phyloP scores from a whole-genome alignment of 1,140 invertebrate genomes.

The Zaprionus davidi region DNA sequence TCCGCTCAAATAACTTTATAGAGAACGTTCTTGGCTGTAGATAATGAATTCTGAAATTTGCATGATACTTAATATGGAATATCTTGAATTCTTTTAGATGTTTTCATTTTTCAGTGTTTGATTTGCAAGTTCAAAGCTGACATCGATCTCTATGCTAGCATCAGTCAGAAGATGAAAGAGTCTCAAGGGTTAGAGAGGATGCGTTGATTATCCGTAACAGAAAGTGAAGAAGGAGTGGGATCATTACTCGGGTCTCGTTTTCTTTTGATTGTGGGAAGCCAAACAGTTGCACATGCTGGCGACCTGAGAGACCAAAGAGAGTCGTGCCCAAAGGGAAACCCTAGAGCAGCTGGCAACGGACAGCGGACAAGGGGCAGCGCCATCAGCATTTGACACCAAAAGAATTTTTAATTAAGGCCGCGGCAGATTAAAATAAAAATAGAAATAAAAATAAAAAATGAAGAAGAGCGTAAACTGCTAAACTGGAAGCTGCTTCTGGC shows the following conservation, averaged over 20 bases:
- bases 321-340: conserved; percentile 33
- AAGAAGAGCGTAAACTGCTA: conserved; percentile 9
- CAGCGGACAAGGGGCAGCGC: conserved; percentile 14
- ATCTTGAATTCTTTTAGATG: too few relatives aligned
- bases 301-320: conserved; percentile 6
- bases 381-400: conserved; percentile 66
- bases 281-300: conserved; percentile 17
- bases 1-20: too few relatives aligned
- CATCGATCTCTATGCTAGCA: not conserved
- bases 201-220: not conserved
- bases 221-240: not conserved
- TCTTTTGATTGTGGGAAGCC: conserved; percentile 25
- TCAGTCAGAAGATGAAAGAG: not conserved
- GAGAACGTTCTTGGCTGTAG: too few relatives aligned
- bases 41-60: too few relatives aligned
- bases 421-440: conserved; percentile 35
- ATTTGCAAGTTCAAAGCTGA: not conserved
- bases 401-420: conserved; percentile 75
- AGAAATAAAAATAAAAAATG: conserved; percentile 8
- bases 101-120: too few relatives aligned
- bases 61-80: too few relatives aligned
- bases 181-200: not conserved
- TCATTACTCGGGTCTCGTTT: not conserved
- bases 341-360: conserved; percentile 42
- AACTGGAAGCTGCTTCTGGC: conserved; percentile 32